A percentile compares a stretch with the other conserved stretches of the same genome.
phyloP scores from a whole-genome alignment of 92 coral and sea anemone species.

The Isaurus tuberculatus region DNA sequence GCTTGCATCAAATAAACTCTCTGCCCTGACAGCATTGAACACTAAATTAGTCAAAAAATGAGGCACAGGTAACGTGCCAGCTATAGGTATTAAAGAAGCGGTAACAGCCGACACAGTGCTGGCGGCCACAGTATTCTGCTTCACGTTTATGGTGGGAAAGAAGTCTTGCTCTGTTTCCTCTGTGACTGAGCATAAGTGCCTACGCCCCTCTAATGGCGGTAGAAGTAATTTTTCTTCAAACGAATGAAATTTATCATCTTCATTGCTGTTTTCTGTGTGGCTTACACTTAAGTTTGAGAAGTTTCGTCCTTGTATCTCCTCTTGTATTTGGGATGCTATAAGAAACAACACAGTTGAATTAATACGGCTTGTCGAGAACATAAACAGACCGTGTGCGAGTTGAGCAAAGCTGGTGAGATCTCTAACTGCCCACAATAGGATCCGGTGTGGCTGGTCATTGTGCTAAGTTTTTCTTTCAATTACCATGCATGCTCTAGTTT shows the following conservation, averaged over 20 bases:
- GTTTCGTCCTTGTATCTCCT: conserved; percentile 61
- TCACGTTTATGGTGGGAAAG: conserved; percentile 1
- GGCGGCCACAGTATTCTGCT: neutral
- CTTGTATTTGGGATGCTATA: conserved; percentile 74
- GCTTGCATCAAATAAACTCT: conserved; percentile 75
- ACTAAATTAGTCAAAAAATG: conserved; percentile 34
- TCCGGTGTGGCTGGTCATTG: too few species aligned
- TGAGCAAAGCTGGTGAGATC: too few species aligned
- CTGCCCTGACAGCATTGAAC: conserved; percentile 73
- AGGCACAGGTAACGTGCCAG: conserved; percentile 34
- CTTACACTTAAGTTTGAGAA: conserved; percentile 49
- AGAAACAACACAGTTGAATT: neutral
- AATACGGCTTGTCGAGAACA: neutral
- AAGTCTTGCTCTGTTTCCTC: conserved; percentile 11
- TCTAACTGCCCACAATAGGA: too few species aligned
- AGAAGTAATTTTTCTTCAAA: neutral
- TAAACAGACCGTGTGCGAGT: too few species aligned
- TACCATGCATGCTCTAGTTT: too few species aligned
- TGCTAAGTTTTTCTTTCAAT: too few species aligned
- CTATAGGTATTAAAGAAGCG: conserved; percentile 26
- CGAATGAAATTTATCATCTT: conserved; percentile 24
- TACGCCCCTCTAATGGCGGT: conserved; percentile 4
- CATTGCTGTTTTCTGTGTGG: conserved; percentile 14
- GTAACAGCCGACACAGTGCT: conserved; percentile 14
- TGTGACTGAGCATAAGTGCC: neutral